These are phyloP conservation scores for Cacoxenus indagator DNA, from an alignment of 2,888 invertebrate species.

Conservation along the genomic window DNA sequence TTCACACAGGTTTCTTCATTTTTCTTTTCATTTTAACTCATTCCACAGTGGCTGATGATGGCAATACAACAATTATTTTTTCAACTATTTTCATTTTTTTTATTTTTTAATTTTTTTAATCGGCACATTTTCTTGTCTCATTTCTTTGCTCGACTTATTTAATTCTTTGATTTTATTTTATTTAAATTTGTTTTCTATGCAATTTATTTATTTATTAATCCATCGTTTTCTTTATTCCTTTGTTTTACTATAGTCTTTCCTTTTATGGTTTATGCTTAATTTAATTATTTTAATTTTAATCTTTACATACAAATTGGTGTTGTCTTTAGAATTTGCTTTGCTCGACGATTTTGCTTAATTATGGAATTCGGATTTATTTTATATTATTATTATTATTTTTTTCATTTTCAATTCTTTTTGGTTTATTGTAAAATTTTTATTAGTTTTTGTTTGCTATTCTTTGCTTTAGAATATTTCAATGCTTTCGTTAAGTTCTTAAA, in stretches of 20 bases:
- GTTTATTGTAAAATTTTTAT: no score
- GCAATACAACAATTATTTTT: conserved; percentile 57
- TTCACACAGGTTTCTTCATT: conserved; percentile 51
- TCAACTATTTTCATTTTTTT: conserved; percentile 61
- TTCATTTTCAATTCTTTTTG: background rate
- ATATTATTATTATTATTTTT: background rate
- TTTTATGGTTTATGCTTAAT: background rate
- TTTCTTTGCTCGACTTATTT: conserved; percentile 15
- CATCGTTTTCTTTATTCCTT: background rate
- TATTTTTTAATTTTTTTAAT: conserved; percentile 46
- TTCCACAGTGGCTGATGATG: conserved; percentile 37
- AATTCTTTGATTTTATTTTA: conserved; percentile 26
- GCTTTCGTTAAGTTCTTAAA: background rate
- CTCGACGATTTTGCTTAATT: background rate
- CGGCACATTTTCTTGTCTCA: conserved; percentile 34
- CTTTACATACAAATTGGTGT: background rate
- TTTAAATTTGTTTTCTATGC: background rate
- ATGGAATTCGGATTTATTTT: background rate
- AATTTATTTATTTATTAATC: no score
- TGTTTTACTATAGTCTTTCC: background rate
- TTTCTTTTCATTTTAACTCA: conserved; percentile 28
- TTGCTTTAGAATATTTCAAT: background rate
- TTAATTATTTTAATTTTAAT: background rate
- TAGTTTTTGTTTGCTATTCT: background rate
- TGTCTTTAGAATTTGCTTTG: background rate